Conservation (phyloP, 2,797 vertebrate genomes). For the Netta rufina region DNA sequence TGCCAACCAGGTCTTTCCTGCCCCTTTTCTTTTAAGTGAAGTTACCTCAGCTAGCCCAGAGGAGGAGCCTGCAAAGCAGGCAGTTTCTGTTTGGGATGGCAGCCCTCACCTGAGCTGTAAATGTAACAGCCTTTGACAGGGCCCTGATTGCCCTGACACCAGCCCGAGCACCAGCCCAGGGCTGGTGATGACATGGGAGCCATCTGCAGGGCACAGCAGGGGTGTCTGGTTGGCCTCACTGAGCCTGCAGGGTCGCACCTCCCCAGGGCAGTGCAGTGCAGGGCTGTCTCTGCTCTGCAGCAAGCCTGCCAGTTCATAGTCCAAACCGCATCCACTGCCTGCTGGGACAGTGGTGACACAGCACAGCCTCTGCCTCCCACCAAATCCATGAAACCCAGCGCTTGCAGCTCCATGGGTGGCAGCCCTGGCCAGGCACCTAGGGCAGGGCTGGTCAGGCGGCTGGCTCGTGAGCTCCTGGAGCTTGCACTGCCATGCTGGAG, state of each 20-base stretch:
- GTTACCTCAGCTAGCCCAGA: neutral
- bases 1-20: no score
- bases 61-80: neutral
- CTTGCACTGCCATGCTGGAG: neutral
- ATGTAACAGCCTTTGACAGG: neutral
- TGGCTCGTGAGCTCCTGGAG: neutral
- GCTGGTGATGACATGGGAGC: neutral
- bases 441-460: neutral
- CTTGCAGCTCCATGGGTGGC: neutral
- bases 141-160: neutral
- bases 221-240: neutral
- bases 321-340: neutral
- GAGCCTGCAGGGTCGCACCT: no score
- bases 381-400: fast-evolving
- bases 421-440: neutral
- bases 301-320: neutral
- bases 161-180: neutral
- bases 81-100: neutral
- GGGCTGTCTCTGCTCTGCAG: neutral
- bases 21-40: neutral
- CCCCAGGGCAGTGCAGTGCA: no score
- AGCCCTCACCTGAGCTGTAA: neutral
- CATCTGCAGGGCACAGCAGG: neutral
- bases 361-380: neutral
- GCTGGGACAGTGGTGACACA: neutral